phyloP scores from a whole-genome alignment of 2,113 vertebrate species.

The Solenodon paradoxus region DNA sequence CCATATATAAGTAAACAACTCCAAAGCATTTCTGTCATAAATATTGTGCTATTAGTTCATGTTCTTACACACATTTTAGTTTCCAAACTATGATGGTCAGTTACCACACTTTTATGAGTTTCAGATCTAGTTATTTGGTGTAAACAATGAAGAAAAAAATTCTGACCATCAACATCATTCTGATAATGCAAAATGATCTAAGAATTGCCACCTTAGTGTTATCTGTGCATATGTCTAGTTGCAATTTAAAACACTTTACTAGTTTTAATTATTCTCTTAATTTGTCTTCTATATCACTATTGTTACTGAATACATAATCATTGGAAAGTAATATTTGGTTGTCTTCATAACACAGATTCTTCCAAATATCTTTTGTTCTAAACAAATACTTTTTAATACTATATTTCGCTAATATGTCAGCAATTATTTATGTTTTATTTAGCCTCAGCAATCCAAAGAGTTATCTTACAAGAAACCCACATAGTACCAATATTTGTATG shows the following conservation, averaged over 20 bases:
- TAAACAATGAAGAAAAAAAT: neutral
- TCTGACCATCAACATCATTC: neutral
- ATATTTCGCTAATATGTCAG: neutral
- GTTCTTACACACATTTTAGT: neutral
- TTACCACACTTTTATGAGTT: neutral
- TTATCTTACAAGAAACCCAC: neutral
- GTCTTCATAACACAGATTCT: neutral
- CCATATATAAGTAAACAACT: neutral
- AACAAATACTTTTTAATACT: neutral
- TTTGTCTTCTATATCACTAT: neutral
- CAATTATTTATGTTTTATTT: neutral
- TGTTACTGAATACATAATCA: neutral
- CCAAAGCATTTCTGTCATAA: neutral
- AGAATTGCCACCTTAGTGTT: neutral
- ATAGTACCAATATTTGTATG: conserved; percentile 7
- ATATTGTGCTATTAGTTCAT: neutral
- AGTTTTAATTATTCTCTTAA: neutral
- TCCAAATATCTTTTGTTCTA: neutral
- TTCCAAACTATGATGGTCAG: neutral
- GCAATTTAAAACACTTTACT: neutral
- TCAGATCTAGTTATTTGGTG: neutral
- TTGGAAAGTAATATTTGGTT: neutral
- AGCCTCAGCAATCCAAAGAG: neutral
- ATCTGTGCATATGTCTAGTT: neutral
- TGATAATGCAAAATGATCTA: neutral